Evolutionary conservation across 2,113 vertebrate species (phyloP).

Genomic region (Cyanoramphus novaezelandiae): DNA sequence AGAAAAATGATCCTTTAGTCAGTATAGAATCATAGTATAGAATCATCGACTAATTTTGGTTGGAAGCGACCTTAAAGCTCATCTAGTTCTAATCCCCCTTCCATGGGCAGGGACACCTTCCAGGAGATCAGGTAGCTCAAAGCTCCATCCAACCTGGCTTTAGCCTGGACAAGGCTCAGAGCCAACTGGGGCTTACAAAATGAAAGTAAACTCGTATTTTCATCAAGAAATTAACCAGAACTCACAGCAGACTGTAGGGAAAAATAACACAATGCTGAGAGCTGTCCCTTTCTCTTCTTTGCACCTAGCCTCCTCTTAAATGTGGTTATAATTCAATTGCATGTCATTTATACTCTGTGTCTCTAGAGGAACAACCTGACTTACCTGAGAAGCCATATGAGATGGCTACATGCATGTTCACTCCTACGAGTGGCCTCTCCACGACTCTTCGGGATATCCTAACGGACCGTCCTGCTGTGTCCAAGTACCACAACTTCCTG

Average conservation of each 20-base stretch:
- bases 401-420: slow-evolving; percentile 73
- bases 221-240: neutral
- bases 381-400: slow-evolving; percentile 70
- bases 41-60: neutral
- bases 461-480: slow-evolving; percentile 71
- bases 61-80: neutral
- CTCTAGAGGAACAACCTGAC: slow-evolving; percentile 71
- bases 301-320: neutral
- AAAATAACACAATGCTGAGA: neutral
- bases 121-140: neutral
- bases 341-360: neutral
- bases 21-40: neutral
- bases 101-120: neutral
- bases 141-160: neutral
- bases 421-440: slow-evolving; percentile 64
- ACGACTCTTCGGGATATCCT: slow-evolving; percentile 68
- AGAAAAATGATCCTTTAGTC: neutral
- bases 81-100: neutral
- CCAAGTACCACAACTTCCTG: slow-evolving; percentile 80
- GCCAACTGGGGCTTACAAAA: neutral
- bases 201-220: neutral
- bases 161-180: neutral
- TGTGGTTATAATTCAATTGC: neutral
- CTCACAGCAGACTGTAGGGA: neutral
- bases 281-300: neutral